Evolutionary conservation across 2,797 vertebrate genomes (phyloP).

Genomic region (Argyrosomus regius): DNA sequence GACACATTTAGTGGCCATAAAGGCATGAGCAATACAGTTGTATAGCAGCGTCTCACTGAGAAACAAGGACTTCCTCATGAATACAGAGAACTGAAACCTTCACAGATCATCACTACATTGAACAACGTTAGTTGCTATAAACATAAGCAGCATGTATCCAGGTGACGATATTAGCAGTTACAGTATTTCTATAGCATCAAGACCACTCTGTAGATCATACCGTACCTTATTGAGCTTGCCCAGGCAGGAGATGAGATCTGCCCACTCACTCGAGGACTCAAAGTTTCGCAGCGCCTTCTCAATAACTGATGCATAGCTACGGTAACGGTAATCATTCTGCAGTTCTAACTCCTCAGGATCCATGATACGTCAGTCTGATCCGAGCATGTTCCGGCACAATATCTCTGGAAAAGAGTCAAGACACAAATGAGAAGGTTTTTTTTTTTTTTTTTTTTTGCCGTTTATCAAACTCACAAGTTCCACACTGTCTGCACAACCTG

Average conservation of each 20-base stretch:
- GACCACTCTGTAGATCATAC: conserved; percentile 8
- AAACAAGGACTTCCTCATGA: conserved; percentile 34
- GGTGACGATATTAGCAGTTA: neutral
- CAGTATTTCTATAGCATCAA: neutral
- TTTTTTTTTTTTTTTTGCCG: neutral
- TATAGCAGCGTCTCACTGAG: neutral
- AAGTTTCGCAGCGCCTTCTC: conserved; percentile 98
- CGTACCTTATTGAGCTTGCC: conserved; percentile 98
- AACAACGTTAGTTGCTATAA: no score
- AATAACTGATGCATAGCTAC: conserved; percentile 92
- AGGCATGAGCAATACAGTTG: neutral
- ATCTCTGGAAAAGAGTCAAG: conserved; percentile 43
- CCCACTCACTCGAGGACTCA: conserved; percentile 98
- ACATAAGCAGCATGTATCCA: no score
- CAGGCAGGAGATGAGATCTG: conserved; percentile 97
- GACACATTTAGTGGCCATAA: conserved; percentile 27
- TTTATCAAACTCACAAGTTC: conserved; percentile 12
- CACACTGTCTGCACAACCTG: conserved; percentile 27
- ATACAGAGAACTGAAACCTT: conserved; percentile 48
- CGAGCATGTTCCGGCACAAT: conserved; percentile 72
- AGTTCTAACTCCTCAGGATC: conserved; percentile 95
- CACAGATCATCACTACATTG: neutral
- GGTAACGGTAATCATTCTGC: conserved; percentile 95
- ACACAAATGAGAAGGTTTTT: neutral
- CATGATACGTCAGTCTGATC: conserved; percentile 86